Percentiles rank a stretch among this genome's conserved stretches.
phyloP scores from a whole-genome alignment of 2,113 vertebrate genomes.

The Rhineura floridana region DNA sequence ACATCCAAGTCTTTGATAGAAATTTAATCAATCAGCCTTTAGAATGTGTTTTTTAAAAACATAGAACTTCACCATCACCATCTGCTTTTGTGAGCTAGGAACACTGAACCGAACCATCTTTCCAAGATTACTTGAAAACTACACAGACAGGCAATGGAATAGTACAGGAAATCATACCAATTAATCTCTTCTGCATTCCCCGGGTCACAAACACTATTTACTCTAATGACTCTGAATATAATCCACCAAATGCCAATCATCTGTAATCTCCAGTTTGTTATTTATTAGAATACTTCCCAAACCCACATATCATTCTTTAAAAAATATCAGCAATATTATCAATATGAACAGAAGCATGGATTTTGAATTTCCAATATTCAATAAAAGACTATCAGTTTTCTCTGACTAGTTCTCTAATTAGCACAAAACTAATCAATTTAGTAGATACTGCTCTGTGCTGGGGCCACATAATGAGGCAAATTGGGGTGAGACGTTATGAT shows the following conservation, averaged over 20 bases:
- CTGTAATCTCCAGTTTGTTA: background rate
- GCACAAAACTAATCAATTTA: background rate
- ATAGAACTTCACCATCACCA: background rate
- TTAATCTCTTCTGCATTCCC: background rate
- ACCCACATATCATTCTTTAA: background rate
- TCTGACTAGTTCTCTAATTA: background rate
- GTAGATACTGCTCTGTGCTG: background rate
- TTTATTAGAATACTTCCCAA: background rate
- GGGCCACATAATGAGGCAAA: too few relatives aligned
- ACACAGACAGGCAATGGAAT: background rate
- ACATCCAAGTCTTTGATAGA: background rate
- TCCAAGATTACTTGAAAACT: background rate
- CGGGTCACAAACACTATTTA: background rate
- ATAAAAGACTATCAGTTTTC: background rate
- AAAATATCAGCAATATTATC: background rate
- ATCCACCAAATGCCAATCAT: background rate
- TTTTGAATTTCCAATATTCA: background rate
- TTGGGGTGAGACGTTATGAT: too few relatives aligned
- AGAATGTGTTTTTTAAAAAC: background rate
- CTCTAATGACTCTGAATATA: background rate
- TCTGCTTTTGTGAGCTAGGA: background rate
- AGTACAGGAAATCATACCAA: background rate
- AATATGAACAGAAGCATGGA: background rate
- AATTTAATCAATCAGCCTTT: background rate
- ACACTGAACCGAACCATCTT: background rate